Conservation (phyloP, 2,113 vertebrate species). For the Xyrauchen texanus region DNA sequence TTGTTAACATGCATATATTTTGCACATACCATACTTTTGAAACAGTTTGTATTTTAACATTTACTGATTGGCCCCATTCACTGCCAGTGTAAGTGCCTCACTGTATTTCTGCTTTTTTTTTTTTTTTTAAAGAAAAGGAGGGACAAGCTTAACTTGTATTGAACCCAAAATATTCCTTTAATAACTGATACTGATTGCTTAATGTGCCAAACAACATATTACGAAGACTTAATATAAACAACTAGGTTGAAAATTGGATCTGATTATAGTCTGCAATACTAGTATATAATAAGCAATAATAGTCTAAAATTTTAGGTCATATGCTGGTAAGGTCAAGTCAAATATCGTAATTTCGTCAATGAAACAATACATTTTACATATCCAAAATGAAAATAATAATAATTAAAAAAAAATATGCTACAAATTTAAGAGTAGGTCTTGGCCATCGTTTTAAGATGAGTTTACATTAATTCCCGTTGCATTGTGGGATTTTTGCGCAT, state of each 20-base stretch:
- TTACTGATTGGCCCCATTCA: too few species aligned
- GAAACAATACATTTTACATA: background rate
- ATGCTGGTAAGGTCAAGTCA: background rate
- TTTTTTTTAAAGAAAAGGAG: too few species aligned
- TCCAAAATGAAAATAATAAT: background rate
- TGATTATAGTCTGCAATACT: background rate
- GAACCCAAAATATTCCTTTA: background rate
- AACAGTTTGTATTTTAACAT: too few species aligned
- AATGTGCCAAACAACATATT: background rate
- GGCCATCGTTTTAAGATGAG: constrained; percentile 13
- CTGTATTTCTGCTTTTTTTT: too few species aligned
- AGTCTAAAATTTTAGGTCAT: too few species aligned
- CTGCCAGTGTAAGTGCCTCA: too few species aligned
- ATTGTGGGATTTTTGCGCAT: constrained; percentile 48
- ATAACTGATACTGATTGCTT: background rate
- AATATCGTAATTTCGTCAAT: background rate
- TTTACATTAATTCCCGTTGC: constrained; percentile 40
- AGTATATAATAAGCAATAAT: too few species aligned
- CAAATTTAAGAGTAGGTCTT: constrained; percentile 2
- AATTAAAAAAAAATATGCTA: constrained; percentile 1
- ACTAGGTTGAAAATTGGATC: background rate
- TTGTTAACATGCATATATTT: too few species aligned
- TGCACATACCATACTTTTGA: too few species aligned
- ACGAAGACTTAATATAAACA: background rate
- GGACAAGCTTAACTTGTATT: too few species aligned